Conservation (phyloP, 2,797 vertebrate species). For the Macropus fuliginosus region DNA sequence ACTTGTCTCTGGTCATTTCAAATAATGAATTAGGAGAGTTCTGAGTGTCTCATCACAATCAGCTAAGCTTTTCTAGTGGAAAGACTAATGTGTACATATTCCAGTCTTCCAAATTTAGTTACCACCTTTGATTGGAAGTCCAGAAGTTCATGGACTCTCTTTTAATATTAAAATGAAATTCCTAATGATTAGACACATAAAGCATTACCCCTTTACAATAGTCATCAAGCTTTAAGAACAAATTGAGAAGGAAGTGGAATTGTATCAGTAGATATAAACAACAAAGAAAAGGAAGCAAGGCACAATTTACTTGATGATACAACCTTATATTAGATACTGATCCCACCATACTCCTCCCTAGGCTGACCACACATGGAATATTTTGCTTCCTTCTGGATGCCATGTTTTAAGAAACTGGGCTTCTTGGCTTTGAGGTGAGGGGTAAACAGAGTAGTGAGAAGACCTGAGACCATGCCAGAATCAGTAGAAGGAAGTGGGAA, state of each 20-base stretch:
- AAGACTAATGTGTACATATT: neutral
- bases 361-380: neutral
- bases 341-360: neutral
- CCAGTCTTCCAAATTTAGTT: slow-evolving; percentile 22
- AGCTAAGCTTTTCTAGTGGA: slow-evolving; percentile 25
- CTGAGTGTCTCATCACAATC: neutral
- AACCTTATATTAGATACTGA: slow-evolving; percentile 71
- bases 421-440: too few species aligned
- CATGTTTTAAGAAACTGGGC: neutral
- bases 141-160: slow-evolving; percentile 13
- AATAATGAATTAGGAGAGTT: slow-evolving; percentile 25
- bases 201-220: slow-evolving; percentile 80
- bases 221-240: slow-evolving; percentile 79
- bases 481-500: neutral
- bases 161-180: slow-evolving; percentile 76
- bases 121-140: slow-evolving; percentile 15
- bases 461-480: neutral
- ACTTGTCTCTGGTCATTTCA: slow-evolving; percentile 52
- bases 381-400: neutral
- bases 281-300: slow-evolving; percentile 60
- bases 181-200: slow-evolving; percentile 83
- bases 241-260: slow-evolving; percentile 55
- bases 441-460: neutral
- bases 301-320: slow-evolving; percentile 82
- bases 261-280: neutral